These are phyloP conservation scores for Coregonus ussuriensis DNA, from an alignment of 2,797 vertebrate species.

Conservation along the genomic window DNA sequence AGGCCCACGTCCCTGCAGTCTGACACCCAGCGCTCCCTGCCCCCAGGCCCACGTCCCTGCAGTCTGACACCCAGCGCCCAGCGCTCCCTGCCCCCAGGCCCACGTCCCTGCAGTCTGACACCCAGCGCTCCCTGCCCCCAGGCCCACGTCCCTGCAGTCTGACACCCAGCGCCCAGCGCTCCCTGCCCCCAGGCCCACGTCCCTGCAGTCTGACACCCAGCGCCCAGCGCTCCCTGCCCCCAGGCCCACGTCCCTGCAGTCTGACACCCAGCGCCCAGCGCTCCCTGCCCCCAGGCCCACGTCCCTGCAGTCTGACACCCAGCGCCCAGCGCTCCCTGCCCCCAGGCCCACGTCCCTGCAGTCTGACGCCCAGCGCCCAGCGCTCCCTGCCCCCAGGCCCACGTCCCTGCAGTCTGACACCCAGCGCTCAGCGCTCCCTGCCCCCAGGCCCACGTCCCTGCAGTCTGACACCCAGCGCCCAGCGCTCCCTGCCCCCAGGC, in stretches of 20 bases:
- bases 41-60: background rate
- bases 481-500: slow-evolving; percentile 25
- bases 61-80: slow-evolving; percentile 53
- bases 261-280: slow-evolving; percentile 53
- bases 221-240: slow-evolving; percentile 33
- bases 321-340: slow-evolving; percentile 37
- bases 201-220: slow-evolving; percentile 42
- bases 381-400: slow-evolving; percentile 1
- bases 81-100: slow-evolving; percentile 19
- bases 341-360: slow-evolving; percentile 13
- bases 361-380: slow-evolving; percentile 55
- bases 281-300: background rate
- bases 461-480: slow-evolving; percentile 53
- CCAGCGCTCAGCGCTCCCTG: slow-evolving; percentile 37
- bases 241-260: slow-evolving; percentile 36
- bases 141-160: slow-evolving; percentile 42
- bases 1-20: background rate
- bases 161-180: slow-evolving; percentile 51
- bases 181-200: background rate
- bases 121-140: slow-evolving; percentile 25
- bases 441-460: background rate
- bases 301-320: slow-evolving; percentile 39
- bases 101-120: slow-evolving; percentile 36
- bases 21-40: slow-evolving; percentile 46
- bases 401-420: slow-evolving; percentile 38